Percentiles rank a stretch among this genome's conserved stretches.
Evolutionary conservation across 2,888 invertebrate species (phyloP).

Genomic region (Lamellibrachia columna): DNA sequence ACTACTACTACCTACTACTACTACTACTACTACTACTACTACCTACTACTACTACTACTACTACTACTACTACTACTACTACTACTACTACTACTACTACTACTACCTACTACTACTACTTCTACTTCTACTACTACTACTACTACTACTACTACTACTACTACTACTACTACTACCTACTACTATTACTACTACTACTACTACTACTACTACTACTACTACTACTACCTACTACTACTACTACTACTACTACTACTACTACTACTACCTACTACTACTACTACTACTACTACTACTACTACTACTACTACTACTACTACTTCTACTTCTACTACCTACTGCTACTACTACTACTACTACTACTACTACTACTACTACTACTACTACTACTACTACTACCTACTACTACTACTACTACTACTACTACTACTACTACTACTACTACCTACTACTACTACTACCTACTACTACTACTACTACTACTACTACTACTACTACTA

Average conservation of each 20-base stretch:
- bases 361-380: too few species aligned
- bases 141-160: not conserved
- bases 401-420: too few species aligned
- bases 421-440: too few species aligned
- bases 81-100: not conserved
- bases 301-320: not conserved
- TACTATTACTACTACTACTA: not conserved
- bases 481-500: too few species aligned
- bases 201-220: not conserved
- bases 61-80: not conserved
- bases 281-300: too few species aligned
- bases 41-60: not conserved
- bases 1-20: not conserved
- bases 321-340: not conserved
- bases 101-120: not conserved
- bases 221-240: not conserved
- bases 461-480: too few species aligned
- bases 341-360: not conserved
- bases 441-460: too few species aligned
- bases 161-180: too few species aligned
- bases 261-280: constrained; percentile 17
- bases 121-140: too few species aligned
- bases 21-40: not conserved
- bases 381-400: too few species aligned
- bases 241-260: not conserved